Conservation (phyloP, 1,140 invertebrate genomes). For the Bombus ignitus region DNA sequence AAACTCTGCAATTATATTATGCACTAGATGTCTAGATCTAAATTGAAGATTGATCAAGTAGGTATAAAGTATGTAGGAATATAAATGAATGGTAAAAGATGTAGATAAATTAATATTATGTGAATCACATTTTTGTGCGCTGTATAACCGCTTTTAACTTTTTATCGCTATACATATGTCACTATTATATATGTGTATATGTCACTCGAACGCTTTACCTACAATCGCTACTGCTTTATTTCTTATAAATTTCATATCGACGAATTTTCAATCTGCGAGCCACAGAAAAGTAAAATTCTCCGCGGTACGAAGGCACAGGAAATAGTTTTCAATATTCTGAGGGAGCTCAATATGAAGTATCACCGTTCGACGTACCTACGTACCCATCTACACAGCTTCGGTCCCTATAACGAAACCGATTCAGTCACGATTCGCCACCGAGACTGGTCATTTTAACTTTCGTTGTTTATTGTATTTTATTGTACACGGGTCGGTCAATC, state of each 20-base stretch:
- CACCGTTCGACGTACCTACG: constrained; percentile 59
- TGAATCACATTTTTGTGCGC: no score
- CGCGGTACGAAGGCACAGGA: constrained; percentile 1
- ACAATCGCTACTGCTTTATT: neutral
- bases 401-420: constrained; percentile 68
- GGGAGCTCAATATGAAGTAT: constrained; percentile 67
- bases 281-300: constrained; percentile 47
- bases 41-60: no score
- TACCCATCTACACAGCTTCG: constrained; percentile 56
- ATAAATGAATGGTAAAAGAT: no score
- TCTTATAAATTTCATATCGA: neutral
- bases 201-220: neutral
- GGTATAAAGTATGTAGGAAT: no score
- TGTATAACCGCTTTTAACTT: no score
- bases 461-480: constrained; percentile 31
- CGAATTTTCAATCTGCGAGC: neutral
- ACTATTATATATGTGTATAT: neutral
- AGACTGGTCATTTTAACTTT: constrained; percentile 6
- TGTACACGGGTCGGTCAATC: neutral
- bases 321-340: constrained; percentile 64
- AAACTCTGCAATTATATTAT: no score
- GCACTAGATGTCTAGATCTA: no score
- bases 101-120: no score
- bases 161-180: no score
- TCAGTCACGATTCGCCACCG: constrained; percentile 16